Conservation (phyloP, 2,797 vertebrate genomes). For the Poecilia wingei region DNA sequence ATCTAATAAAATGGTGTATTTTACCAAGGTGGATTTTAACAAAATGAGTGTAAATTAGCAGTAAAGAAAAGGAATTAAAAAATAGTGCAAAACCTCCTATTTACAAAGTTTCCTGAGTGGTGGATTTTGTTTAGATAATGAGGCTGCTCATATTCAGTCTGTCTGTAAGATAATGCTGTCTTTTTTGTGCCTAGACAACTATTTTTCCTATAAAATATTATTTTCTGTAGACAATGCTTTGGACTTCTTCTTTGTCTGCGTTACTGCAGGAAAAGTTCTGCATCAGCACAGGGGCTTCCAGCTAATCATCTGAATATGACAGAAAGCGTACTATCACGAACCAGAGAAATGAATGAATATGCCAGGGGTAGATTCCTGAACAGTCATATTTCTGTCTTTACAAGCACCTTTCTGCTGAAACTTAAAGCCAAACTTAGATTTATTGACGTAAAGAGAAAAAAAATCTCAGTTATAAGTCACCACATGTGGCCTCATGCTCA, state of each 20-base stretch:
- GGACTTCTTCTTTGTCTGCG: neutral
- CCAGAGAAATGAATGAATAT: neutral
- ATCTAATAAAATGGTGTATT: neutral
- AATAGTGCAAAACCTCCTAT: neutral
- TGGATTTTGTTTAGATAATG: neutral
- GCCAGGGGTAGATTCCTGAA: neutral
- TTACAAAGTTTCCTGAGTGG: neutral
- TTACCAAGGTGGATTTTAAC: neutral
- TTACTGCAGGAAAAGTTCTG: neutral
- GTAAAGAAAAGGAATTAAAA: neutral
- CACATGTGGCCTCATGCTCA: neutral
- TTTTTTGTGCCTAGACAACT: neutral
- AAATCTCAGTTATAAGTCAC: neutral
- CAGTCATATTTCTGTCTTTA: conserved; percentile 7
- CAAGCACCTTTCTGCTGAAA: neutral
- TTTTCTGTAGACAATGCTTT: neutral
- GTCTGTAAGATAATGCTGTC: neutral
- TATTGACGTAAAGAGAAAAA: neutral
- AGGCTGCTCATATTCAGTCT: neutral
- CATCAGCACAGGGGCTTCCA: neutral
- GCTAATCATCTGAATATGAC: neutral
- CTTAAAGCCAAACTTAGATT: neutral
- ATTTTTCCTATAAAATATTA: neutral
- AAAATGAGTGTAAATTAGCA: neutral
- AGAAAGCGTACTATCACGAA: neutral